Evolutionary conservation across 1,140 invertebrate species (phyloP).

Genomic region (Hermatobates lingyangjiaoensis): DNA sequence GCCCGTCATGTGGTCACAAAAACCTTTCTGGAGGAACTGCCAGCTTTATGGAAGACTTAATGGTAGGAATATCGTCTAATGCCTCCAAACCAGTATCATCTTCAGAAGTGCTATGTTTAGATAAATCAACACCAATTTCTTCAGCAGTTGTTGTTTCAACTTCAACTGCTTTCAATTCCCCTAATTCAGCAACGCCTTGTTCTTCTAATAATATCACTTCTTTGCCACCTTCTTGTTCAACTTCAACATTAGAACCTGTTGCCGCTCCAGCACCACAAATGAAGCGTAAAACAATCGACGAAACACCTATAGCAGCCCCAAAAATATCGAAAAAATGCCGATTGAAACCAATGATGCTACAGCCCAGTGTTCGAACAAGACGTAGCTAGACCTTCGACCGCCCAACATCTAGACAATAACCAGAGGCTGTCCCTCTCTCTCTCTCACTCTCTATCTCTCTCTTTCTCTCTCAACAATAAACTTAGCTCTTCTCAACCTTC

Average conservation of each 20-base stretch:
- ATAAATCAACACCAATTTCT: not conserved
- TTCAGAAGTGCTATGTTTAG: not conserved
- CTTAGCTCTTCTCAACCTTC: too few relatives aligned
- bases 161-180: not conserved
- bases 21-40: not conserved
- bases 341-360: not conserved
- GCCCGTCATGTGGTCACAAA: conserved; percentile 26
- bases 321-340: not conserved
- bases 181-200: not conserved
- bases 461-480: too few relatives aligned
- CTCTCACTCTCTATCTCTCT: too few relatives aligned
- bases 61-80: not conserved
- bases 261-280: not conserved
- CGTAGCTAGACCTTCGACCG: too few relatives aligned
- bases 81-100: not conserved
- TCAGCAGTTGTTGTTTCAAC: not conserved
- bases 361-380: not conserved
- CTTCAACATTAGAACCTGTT: not conserved
- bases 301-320: not conserved
- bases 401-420: too few relatives aligned
- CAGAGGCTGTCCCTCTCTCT: too few relatives aligned
- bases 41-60: not conserved
- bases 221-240: not conserved
- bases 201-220: not conserved
- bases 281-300: not conserved